phyloP scores from a whole-genome alignment of 2,797 vertebrate species.

The Oreochromis grahami region DNA sequence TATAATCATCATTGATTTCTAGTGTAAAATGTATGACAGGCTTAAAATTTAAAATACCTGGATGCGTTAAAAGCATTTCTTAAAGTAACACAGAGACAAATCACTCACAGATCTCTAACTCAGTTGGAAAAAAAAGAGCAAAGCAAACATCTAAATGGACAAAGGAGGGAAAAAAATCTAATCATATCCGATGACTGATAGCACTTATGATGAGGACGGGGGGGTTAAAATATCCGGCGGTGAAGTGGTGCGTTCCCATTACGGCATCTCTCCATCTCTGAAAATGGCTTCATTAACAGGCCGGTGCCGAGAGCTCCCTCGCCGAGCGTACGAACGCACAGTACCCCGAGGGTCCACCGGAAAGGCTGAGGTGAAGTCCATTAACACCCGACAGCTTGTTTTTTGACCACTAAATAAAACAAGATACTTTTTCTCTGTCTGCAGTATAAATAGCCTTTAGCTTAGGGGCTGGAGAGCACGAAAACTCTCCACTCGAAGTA shows the following conservation, averaged over 20 bases:
- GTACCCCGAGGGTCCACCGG: constrained; percentile 55
- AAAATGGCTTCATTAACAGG: constrained; percentile 71
- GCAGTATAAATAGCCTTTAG: constrained; percentile 50
- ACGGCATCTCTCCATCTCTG: constrained; percentile 60
- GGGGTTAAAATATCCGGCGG: constrained; percentile 67
- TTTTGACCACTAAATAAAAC: constrained; percentile 75
- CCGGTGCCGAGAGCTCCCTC: constrained; percentile 53
- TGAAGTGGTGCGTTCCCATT: constrained; percentile 67
- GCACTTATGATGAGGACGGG: constrained; percentile 63
- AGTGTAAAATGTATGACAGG: neutral
- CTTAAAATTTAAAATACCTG: neutral
- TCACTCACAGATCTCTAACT: neutral
- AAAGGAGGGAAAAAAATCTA: constrained; percentile 16
- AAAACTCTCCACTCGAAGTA: neutral
- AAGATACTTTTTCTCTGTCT: constrained; percentile 41
- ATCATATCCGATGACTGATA: constrained; percentile 63
- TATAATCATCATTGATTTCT: neutral
- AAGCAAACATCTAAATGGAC: constrained; percentile 27
- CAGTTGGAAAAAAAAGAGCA: neutral
- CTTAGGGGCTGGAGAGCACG: neutral
- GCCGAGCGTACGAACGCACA: constrained; percentile 40
- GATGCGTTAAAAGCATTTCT: neutral
- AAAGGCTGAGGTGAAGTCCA: constrained; percentile 70
- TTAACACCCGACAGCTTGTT: constrained; percentile 69
- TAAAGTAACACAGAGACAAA: neutral